Evolutionary conservation across 2,797 vertebrate species (phyloP), one percentile per base, ranked within the genome.

Genomic region (Melanogrammus aeglefinus): DNA sequence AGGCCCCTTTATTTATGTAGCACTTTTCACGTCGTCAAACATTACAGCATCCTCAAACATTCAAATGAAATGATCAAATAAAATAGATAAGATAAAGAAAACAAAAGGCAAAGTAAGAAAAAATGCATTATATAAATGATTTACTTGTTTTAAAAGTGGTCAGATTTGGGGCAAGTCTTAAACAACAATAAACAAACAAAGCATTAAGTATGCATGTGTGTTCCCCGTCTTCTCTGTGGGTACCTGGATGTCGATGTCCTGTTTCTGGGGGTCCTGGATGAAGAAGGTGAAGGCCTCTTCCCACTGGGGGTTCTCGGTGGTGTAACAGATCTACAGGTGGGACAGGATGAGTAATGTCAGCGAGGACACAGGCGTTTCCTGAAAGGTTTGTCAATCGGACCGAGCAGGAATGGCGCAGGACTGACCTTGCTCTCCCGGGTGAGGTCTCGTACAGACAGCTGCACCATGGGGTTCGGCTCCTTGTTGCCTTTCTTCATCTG

Each of bases 251-350:
- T 96, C 93, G 1, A 98, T 91, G 87, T 97, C 94, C 82, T 97
- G 95, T 75, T 91, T 94, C 9, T 57, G 89, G 10, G 97, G 97
- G 88, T 98, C 93, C 57, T 96, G 95, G 79, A 98, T 94, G 88
- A 98, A 98, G 90, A 98, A 98, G 6, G 95, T 96, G 83, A 98
- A 98, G 2, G 97, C 96, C 4, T 96, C 95, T 71, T 96, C 96
- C 96, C 97, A 99, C 38, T 94, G 84, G 0, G 97, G 97, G 81
- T 92, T 88, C 71, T 91, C 83, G 0, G 93, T 96, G 71, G 91
- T 94, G 75, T 94, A 96, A 85, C 95, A 92, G 1, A 94, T 94
- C 97, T 99, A 24, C 51, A 3, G 13, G 3, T 79, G 41, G 51
- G 35, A 69, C 24, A 35, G 0, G 31, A 6, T 18, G 73, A n/a